Base-by-base conservation (phyloP, 1,140 invertebrate species). In the Drosophila pandora region DNA sequence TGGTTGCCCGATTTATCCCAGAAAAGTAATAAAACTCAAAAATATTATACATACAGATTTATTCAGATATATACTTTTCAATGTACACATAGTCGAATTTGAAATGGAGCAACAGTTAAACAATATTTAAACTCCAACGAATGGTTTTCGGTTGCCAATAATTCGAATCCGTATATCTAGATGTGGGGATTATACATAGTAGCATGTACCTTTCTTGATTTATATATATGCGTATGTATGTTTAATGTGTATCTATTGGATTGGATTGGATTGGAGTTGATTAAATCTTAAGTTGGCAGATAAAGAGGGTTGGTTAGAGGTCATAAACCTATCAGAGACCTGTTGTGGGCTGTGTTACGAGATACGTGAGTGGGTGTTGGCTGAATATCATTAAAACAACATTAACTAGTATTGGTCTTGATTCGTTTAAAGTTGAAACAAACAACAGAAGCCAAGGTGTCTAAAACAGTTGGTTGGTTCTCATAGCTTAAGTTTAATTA, bases 31-130 rank as follows among this genome's bases (percentile, higher is more conserved):
- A 3, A 41, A 25, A 2, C 0, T 5, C 1, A 17, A 32, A 47
- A 47, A 50, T 74, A 47, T 73, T 75, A 59, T 54, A 75, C 61
- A 75, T 75, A 75, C 70, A 74, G 74, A 53, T 74, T 74, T 74
- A 74, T 74, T 74, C 53, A 74, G 48, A 63, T 79, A 79, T 76
- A 75, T 74, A 68, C 56, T 37, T 74, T 57, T 34, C 52, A 45
- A 49, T 55, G 61, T 62, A 73, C 69, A 71, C 43, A 73, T 65
- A 65, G 61, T 22, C 45, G 53, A 58, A 65, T 65, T 65, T 57
- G 28, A 49, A 50, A 43, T 50, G 60, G 54, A 75, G 60, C 48
- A 74, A 28, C 32, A 34, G 32, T 58, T 53, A 50, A 47, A 52
- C 55, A 71, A 71, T 39, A 59, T 59, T 71, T 7, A 39, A 34